Conservation (phyloP, 2,888 invertebrate genomes). For the Ochlodes sylvanus region DNA sequence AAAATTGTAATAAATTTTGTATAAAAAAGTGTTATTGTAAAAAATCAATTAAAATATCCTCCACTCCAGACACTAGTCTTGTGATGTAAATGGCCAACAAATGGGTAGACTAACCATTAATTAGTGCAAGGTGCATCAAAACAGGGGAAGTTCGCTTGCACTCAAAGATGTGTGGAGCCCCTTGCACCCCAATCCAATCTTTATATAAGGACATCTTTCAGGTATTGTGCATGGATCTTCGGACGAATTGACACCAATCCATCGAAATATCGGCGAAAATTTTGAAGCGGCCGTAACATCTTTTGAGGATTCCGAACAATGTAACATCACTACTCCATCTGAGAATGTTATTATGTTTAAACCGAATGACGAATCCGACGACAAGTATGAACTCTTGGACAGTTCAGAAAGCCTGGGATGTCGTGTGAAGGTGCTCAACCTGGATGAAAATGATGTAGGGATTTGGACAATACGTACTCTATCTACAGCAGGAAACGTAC, state of each 20-base stretch:
- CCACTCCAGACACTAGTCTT: no score
- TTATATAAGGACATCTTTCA: slow-evolving; percentile 35
- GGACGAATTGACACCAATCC: neutral
- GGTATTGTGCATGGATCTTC: slow-evolving; percentile 36
- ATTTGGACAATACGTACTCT: slow-evolving; percentile 47
- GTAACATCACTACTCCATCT: slow-evolving; percentile 46
- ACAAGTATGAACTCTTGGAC: slow-evolving; percentile 42
- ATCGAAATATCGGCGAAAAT: slow-evolving; percentile 40
- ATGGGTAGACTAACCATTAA: no score
- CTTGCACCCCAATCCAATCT: no score
- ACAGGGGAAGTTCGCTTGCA: no score
- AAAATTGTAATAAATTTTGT: no score
- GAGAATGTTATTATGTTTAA: slow-evolving; percentile 46
- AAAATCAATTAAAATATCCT: no score
- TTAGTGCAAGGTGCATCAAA: no score
- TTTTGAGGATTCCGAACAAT: slow-evolving; percentile 39
- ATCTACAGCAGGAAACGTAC: neutral
- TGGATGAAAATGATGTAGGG: slow-evolving; percentile 47
- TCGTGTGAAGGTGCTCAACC: slow-evolving; percentile 42
- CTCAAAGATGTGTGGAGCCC: no score
- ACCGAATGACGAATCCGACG: slow-evolving; percentile 46
- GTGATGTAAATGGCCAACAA: no score
- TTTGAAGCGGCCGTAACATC: slow-evolving; percentile 41
- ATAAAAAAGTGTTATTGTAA: no score
- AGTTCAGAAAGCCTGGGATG: slow-evolving; percentile 39